Conservation (phyloP, 2,797 vertebrate genomes). For the Hydrolagus colliei region DNA sequence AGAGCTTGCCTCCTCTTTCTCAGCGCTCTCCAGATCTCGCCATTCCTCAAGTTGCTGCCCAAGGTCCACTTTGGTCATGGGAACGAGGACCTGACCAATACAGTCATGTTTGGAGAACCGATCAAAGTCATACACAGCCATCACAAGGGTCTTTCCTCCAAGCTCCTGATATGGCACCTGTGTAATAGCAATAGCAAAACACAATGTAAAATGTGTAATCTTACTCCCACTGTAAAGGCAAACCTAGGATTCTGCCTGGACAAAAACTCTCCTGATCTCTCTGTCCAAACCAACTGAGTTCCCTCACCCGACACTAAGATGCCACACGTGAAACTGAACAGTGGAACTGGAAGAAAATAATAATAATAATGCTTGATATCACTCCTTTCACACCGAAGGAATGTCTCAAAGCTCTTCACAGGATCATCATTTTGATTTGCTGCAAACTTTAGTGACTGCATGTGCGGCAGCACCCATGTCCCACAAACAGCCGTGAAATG, state of each 20-base stretch:
- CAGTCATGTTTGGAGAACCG: conserved; percentile 97
- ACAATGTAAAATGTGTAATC: neutral
- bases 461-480: too few species aligned
- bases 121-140: conserved; percentile 94
- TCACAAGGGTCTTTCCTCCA: conserved; percentile 87
- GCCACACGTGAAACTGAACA: neutral
- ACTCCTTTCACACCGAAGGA: too few species aligned
- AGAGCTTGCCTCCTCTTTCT: conserved; percentile 83
- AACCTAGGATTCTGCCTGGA: neutral
- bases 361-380: too few species aligned
- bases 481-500: too few species aligned
- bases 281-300: neutral
- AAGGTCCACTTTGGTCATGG: conserved; percentile 91
- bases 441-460: too few species aligned
- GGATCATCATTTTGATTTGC: too few species aligned
- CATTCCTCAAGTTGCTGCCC: conserved; percentile 93
- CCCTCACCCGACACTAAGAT: neutral
- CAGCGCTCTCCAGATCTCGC: conserved; percentile 86
- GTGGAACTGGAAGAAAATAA: too few species aligned
- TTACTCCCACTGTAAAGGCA: too few species aligned
- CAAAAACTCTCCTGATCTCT: neutral
- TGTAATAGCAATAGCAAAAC: neutral
- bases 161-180: conserved; percentile 93
- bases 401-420: too few species aligned
- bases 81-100: conserved; percentile 87